Evolutionary conservation across 23 tunicate species (phyloP).

Genomic region (Aplidium turbinatum): DNA sequence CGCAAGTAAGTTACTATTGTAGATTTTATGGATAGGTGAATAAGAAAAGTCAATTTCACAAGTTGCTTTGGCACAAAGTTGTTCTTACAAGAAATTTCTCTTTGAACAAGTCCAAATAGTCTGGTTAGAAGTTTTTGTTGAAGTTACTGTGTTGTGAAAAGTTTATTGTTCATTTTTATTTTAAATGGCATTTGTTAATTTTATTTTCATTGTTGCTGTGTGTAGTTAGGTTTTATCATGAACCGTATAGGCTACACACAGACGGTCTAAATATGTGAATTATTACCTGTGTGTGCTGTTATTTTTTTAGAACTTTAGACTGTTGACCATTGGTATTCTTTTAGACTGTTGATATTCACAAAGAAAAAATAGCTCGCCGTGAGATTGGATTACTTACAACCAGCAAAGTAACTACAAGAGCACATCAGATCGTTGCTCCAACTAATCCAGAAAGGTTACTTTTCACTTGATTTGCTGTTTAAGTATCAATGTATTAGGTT

Average conservation of each 20-base stretch:
- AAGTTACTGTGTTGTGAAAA: not conserved
- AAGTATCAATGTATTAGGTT: too few relatives aligned
- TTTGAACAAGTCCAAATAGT: not conserved
- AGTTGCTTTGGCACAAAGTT: not conserved
- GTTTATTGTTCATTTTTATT: not conserved
- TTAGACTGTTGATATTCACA: constrained; percentile 95
- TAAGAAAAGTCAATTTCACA: too few relatives aligned
- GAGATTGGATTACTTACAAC: constrained; percentile 92
- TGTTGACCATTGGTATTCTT: not conserved
- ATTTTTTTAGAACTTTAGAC: not conserved
- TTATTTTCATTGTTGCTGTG: too few relatives aligned
- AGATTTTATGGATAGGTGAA: not conserved
- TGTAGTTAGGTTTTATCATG: too few relatives aligned
- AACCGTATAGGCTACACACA: too few relatives aligned
- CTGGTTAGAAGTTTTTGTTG: not conserved
- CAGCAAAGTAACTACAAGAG: constrained; percentile 58
- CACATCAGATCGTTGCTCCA: constrained; percentile 82
- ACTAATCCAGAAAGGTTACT: constrained; percentile 73
- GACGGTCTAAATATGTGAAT: too few relatives aligned
- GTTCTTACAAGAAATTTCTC: not conserved
- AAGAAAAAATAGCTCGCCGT: constrained; percentile 89
- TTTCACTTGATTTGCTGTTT: not conserved
- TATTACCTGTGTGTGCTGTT: too few relatives aligned
- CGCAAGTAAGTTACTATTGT: constrained; percentile 44
- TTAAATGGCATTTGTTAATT: too few relatives aligned